A percentile compares a stretch with the other conserved stretches of the same genome.
Conservation (phyloP, 2,113 vertebrate species). For the Trichomycterus rosablanca region DNA sequence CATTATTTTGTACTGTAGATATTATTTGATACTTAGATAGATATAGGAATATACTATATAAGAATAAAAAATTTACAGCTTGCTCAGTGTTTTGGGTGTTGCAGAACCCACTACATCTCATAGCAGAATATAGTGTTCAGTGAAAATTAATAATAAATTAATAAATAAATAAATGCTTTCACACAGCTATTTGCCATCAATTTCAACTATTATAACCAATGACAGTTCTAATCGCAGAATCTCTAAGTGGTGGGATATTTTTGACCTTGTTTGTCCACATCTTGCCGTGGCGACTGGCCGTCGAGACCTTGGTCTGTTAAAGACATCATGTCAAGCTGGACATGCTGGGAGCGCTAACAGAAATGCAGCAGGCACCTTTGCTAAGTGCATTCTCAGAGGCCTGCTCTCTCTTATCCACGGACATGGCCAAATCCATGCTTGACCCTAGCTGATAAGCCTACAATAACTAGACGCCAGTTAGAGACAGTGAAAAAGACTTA, state of each 20-base stretch:
- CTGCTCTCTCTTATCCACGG: conserved; percentile 37
- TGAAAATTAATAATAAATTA: too few relatives aligned
- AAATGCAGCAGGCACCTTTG: conserved; percentile 57
- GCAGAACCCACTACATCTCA: too few relatives aligned
- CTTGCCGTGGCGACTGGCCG: conserved; percentile 51
- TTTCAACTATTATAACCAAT: too few relatives aligned
- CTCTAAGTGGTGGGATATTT: conserved; percentile 29
- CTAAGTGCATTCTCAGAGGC: conserved; percentile 71
- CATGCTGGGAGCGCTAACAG: conserved; percentile 60
- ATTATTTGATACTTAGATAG: too few relatives aligned
- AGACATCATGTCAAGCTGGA: conserved; percentile 51
- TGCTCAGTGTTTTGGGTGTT: too few relatives aligned
- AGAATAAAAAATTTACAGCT: too few relatives aligned
- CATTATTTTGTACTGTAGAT: too few relatives aligned
- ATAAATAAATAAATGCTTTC: too few relatives aligned
- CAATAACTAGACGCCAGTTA: conserved; percentile 57
- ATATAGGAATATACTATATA: too few relatives aligned
- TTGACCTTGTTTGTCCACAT: conserved; percentile 33
- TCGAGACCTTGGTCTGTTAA: conserved; percentile 49
- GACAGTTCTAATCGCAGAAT: not conserved
- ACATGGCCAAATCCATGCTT: conserved; percentile 62
- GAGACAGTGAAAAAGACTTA: conserved; percentile 22
- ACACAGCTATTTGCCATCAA: too few relatives aligned
- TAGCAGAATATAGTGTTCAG: too few relatives aligned
- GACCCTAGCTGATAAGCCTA: conserved; percentile 68